A percentile compares a stretch with the other conserved stretches of the same genome.
Evolutionary conservation across 2,888 invertebrate species (phyloP).

Genomic region (Epicampocera succincta): DNA sequence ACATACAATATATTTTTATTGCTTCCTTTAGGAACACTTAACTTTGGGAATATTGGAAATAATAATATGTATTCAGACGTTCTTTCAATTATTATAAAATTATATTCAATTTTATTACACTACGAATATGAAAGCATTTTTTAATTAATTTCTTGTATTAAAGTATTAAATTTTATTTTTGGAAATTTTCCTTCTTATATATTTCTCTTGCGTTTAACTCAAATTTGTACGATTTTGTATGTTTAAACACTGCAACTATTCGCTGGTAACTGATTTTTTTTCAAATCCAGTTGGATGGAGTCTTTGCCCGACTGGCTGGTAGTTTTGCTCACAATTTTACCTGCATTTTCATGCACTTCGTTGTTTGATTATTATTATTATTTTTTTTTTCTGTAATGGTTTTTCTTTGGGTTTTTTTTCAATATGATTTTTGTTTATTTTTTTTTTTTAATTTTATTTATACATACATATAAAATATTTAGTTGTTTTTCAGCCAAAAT

Average conservation of each 20-base stretch:
- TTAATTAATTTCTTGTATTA: constrained; percentile 17
- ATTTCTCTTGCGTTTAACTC: constrained; percentile 43
- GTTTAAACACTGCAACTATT: constrained; percentile 59
- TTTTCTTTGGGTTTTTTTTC: constrained; percentile 26
- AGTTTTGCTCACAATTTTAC: constrained; percentile 31
- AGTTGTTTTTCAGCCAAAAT: constrained; percentile 38
- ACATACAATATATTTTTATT: neutral
- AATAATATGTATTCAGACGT: neutral
- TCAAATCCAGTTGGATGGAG: constrained; percentile 49
- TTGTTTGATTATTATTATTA: constrained; percentile 20
- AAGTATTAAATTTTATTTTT: constrained; percentile 26
- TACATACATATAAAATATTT: constrained; percentile 38
- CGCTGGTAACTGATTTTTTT: constrained; percentile 60
- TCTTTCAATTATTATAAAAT: neutral
- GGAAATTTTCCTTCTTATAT: constrained; percentile 46
- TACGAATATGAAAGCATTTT: neutral
- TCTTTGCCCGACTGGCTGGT: constrained; percentile 56
- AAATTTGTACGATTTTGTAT: constrained; percentile 48
- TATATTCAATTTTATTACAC: neutral
- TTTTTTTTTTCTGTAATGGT: constrained; percentile 22
- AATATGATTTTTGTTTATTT: constrained; percentile 47
- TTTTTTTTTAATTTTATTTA: no score
- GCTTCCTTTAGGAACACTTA: neutral
- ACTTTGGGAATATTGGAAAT: neutral
- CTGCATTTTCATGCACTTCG: constrained; percentile 41